These are phyloP conservation scores for Actinopyga echinites DNA, from an alignment of 53 echinoderm and acorn worm species.

Conservation along the genomic window DNA sequence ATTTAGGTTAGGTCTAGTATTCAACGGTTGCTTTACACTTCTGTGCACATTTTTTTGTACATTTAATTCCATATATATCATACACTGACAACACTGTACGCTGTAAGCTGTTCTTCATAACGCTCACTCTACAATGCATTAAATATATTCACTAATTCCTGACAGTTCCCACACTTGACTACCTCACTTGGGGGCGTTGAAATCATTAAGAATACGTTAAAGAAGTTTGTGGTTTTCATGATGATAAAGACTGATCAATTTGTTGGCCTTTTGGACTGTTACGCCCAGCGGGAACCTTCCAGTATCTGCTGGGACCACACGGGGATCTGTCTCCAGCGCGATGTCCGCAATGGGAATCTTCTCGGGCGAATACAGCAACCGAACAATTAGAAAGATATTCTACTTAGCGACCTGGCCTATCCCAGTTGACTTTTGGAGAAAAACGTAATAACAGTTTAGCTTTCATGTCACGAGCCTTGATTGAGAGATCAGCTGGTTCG, in stretches of 20 bases:
- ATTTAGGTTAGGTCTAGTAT: too few species aligned
- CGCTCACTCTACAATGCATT: too few species aligned
- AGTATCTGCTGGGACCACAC: constrained; percentile 33
- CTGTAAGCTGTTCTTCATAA: too few species aligned
- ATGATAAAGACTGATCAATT: constrained; percentile 15
- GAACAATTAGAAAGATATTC: too few species aligned
- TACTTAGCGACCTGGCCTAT: too few species aligned
- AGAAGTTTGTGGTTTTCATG: constrained; percentile 5
- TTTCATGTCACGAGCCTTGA: too few species aligned
- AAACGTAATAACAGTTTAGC: too few species aligned
- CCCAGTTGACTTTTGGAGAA: too few species aligned
- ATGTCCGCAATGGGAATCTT: neutral
- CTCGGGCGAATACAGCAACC: neutral
- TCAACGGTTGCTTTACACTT: too few species aligned
- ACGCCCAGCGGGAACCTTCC: neutral
- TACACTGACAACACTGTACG: too few species aligned
- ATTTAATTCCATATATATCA: too few species aligned
- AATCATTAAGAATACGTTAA: constrained; percentile 24
- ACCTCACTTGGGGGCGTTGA: neutral
- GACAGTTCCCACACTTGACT: constrained; percentile 30
- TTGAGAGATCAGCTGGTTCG: constrained; percentile 10
- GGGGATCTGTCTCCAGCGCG: constrained; percentile 33
- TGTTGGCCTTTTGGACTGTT: neutral
- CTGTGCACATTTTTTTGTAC: too few species aligned
- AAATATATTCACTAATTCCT: neutral